These are phyloP conservation scores for Empidonax alnorum DNA, from an alignment of 2,113 vertebrate genomes.

Conservation along the genomic window DNA sequence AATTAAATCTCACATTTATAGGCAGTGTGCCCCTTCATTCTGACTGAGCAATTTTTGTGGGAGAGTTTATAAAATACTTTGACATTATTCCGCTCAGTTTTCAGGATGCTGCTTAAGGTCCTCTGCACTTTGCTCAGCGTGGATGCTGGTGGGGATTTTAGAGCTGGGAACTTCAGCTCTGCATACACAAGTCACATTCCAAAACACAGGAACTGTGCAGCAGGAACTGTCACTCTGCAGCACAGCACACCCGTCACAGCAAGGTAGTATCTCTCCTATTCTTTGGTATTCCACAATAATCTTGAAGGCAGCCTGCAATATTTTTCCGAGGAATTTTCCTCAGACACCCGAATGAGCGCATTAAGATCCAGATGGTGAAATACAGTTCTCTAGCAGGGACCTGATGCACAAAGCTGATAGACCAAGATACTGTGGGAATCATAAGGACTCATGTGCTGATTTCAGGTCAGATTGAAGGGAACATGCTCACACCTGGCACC, in stretches of 20 bases:
- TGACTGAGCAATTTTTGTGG: not conserved
- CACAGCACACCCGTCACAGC: not conserved
- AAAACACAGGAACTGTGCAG: not conserved
- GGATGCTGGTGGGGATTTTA: not conserved
- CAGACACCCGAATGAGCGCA: not conserved
- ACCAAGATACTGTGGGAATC: not conserved
- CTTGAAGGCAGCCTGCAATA: not conserved
- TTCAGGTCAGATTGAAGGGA: not conserved
- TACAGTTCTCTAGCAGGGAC: not conserved
- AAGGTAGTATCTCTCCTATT: not conserved
- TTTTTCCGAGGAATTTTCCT: not conserved
- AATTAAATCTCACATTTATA: not conserved
- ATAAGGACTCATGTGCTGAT: not conserved
- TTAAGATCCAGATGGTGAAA: not conserved
- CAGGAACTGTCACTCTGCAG: not conserved
- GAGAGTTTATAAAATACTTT: not conserved
- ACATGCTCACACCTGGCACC: accelerated
- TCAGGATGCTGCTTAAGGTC: not conserved
- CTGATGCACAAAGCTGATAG: not conserved
- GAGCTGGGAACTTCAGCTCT: not conserved
- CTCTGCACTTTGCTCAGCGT: not conserved
- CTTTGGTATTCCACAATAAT: not conserved
- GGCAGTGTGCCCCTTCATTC: not conserved
- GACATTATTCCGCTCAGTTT: not conserved
- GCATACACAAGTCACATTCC: not conserved